Conservation (phyloP, 2,888 invertebrate genomes). For the Apamea crenata region DNA sequence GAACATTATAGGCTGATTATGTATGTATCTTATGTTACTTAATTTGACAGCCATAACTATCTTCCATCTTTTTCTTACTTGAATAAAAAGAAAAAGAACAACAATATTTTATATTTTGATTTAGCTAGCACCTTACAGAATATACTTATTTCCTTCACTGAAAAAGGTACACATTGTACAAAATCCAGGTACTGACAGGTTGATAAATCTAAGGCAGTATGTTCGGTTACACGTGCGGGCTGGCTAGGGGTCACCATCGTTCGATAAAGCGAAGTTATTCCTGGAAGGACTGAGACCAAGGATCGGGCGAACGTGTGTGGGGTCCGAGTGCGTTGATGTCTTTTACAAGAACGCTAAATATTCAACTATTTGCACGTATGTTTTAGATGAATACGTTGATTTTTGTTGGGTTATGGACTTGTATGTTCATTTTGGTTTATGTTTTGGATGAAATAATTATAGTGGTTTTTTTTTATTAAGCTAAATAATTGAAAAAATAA, state of each 20-base stretch:
- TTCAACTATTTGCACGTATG: conserved; percentile 7
- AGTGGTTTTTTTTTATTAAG: neutral
- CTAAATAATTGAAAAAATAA: neutral
- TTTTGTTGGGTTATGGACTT: neutral
- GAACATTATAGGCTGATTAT: too few species aligned
- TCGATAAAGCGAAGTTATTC: conserved; percentile 60
- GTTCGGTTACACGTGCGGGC: conserved; percentile 11
- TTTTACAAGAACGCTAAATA: conserved; percentile 68
- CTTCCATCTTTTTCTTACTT: neutral
- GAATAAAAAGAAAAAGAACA: neutral
- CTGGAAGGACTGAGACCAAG: conserved; percentile 64
- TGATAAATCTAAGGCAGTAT: conserved; percentile 22
- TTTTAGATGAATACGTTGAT: neutral
- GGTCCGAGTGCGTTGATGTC: conserved; percentile 74
- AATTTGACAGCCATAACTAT: neutral
- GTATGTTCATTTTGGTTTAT: neutral
- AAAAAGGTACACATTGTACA: neutral
- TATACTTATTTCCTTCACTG: neutral
- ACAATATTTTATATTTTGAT: neutral
- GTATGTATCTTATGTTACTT: too few species aligned
- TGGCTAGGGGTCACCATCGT: conserved; percentile 52
- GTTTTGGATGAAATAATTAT: neutral
- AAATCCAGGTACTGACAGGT: conserved; percentile 18
- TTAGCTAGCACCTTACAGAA: neutral
- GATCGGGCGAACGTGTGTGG: conserved; percentile 1